Evolutionary conservation across 2,113 vertebrate species (phyloP).

Genomic region (Anolis sagrei): DNA sequence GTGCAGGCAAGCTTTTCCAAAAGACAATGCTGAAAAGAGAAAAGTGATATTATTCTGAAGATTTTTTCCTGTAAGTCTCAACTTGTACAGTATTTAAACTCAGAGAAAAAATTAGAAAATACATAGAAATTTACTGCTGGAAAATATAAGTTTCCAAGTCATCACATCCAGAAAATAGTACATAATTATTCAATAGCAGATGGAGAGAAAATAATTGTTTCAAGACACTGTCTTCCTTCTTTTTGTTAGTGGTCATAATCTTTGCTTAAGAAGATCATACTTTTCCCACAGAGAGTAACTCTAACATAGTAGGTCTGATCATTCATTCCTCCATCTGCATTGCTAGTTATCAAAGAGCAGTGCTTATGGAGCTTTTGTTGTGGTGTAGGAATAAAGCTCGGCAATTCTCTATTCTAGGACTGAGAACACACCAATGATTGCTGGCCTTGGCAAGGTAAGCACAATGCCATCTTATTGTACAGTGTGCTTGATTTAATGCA

Average conservation of each 20-base stretch:
- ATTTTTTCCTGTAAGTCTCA: neutral
- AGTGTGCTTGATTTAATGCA: neutral
- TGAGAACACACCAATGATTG: conserved; percentile 97
- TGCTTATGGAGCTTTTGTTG: neutral
- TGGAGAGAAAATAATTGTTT: neutral
- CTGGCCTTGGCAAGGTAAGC: conserved; percentile 92
- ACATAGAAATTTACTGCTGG: neutral
- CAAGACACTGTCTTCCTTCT: neutral
- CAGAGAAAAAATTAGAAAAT: neutral
- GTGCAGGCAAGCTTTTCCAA: neutral
- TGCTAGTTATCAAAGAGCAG: neutral
- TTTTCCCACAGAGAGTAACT: neutral
- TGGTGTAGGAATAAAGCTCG: neutral
- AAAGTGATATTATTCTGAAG: neutral
- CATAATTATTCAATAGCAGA: neutral
- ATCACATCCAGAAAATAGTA: neutral
- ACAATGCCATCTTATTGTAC: neutral
- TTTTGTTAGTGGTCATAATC: neutral
- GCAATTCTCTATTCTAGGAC: conserved; percentile 80
- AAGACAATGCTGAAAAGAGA: neutral
- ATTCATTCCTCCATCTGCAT: neutral
- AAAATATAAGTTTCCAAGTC: neutral
- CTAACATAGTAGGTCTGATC: rapidly evolving
- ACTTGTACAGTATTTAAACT: neutral
- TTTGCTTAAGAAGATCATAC: neutral